A percentile compares a stretch with the other conserved stretches of the same genome.
Evolutionary conservation across 2,888 invertebrate species (phyloP).

Genomic region (Cotesia congregata): DNA sequence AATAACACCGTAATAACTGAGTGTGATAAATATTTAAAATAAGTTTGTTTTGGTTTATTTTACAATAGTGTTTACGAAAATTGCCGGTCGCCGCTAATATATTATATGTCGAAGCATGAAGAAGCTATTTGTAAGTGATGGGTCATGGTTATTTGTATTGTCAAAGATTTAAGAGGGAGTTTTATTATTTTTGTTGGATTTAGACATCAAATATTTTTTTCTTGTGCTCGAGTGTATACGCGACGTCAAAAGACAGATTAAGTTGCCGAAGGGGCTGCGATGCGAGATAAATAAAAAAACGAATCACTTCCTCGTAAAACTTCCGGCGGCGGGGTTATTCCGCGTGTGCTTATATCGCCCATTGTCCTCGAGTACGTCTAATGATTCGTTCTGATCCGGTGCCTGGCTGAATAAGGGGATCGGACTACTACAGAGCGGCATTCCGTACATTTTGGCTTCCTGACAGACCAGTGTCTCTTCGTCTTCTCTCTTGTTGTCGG

Average conservation of each 20-base stretch:
- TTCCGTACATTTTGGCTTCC: constrained; percentile 26
- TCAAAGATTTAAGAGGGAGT: neutral
- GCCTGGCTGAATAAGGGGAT: constrained; percentile 45
- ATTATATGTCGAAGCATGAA: neutral
- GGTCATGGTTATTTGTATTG: constrained; percentile 1
- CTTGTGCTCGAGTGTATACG: neutral
- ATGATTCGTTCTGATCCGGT: constrained; percentile 69
- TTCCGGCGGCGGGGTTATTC: constrained; percentile 62
- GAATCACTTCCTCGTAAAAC: constrained; percentile 62
- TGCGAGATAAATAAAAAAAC: constrained; percentile 47
- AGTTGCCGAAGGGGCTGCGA: constrained; percentile 26
- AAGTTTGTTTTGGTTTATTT: neutral
- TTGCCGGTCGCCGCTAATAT: neutral
- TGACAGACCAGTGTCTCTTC: constrained; percentile 4
- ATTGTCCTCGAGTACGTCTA: constrained; percentile 62
- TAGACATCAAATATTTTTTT: constrained; percentile 55
- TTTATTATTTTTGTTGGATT: constrained; percentile 50
- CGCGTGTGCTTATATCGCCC: constrained; percentile 51
- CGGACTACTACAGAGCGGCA: constrained; percentile 33
- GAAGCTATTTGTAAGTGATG: neutral
- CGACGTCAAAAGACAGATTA: constrained; percentile 22
- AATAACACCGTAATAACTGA: neutral
- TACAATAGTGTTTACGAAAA: neutral
- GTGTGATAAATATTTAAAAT: neutral
- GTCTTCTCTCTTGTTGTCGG: constrained; percentile 6